These are phyloP conservation scores for Steinernema carpocapsae DNA, from an alignment of 2,888 invertebrate genomes.

Conservation along the genomic window DNA sequence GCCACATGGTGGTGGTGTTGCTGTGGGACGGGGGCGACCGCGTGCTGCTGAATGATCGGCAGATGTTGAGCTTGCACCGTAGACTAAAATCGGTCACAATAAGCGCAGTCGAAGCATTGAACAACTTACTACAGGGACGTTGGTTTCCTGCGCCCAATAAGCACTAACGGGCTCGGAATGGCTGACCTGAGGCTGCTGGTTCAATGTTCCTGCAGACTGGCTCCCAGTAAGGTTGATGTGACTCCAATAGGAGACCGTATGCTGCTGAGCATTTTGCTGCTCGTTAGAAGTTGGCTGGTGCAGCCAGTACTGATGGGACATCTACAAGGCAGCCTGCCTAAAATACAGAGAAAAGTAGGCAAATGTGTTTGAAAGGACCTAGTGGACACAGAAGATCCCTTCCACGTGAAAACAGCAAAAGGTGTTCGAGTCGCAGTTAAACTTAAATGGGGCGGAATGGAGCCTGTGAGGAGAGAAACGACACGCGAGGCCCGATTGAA, in stretches of 20 bases:
- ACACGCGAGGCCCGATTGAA: too few species aligned
- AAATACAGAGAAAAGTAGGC: not conserved
- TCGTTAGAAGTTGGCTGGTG: conserved; percentile 6
- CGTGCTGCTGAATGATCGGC: not conserved
- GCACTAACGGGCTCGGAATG: not conserved
- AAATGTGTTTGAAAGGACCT: too few species aligned
- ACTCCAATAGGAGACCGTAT: not conserved
- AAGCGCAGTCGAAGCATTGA: not conserved
- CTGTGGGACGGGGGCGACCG: too few species aligned
- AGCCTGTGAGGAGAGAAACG: too few species aligned
- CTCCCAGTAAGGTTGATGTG: not conserved
- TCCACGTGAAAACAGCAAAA: too few species aligned
- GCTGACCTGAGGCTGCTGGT: not conserved
- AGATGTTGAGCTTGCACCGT: conserved; percentile 7
- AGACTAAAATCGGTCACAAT: not conserved
- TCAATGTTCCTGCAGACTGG: not conserved
- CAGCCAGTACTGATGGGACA: conserved; percentile 24
- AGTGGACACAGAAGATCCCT: too few species aligned
- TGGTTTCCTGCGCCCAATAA: not conserved
- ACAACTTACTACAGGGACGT: not conserved
- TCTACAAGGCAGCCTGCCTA: not conserved
- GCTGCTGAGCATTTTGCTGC: not conserved
- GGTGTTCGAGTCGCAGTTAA: too few species aligned
- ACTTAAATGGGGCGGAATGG: too few species aligned
- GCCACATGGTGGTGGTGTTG: not conserved